Conservation (phyloP, 2,113 vertebrate genomes). For the Neodontobutis hainanensis region DNA sequence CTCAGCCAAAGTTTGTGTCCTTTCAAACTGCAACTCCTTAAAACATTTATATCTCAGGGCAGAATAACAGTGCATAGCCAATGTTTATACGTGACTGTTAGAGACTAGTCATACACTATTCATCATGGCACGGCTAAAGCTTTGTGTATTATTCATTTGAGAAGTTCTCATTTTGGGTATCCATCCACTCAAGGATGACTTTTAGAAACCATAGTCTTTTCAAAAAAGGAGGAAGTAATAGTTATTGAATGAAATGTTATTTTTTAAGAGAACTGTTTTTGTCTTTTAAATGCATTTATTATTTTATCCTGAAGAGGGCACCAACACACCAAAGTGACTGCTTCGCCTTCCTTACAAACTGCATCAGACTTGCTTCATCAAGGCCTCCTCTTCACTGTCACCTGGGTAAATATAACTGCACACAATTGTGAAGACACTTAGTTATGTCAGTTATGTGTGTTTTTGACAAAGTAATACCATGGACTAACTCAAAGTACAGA, state of each 20-base stretch:
- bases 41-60: slow-evolving; percentile 13
- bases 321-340: slow-evolving; percentile 19
- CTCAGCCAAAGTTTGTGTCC: not conserved
- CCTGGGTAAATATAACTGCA: too few species aligned
- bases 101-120: slow-evolving; percentile 33
- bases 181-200: slow-evolving; percentile 17
- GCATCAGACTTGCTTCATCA: not conserved
- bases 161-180: slow-evolving; percentile 9
- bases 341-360: not conserved
- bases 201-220: not conserved
- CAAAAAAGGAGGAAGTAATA: not conserved
- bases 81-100: slow-evolving; percentile 7
- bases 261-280: not conserved
- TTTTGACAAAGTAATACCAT: too few species aligned
- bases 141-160: slow-evolving; percentile 35
- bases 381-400: not conserved
- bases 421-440: too few species aligned
- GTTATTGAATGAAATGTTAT: not conserved
- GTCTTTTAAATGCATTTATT: not conserved
- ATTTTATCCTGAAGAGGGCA: slow-evolving; percentile 42
- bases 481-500: too few species aligned
- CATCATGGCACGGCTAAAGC: slow-evolving; percentile 16
- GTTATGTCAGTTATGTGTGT: too few species aligned
- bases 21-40: not conserved
- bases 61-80: not conserved